phyloP scores from a whole-genome alignment of 2,888 invertebrate species.

The Ichneumon xanthorius region DNA sequence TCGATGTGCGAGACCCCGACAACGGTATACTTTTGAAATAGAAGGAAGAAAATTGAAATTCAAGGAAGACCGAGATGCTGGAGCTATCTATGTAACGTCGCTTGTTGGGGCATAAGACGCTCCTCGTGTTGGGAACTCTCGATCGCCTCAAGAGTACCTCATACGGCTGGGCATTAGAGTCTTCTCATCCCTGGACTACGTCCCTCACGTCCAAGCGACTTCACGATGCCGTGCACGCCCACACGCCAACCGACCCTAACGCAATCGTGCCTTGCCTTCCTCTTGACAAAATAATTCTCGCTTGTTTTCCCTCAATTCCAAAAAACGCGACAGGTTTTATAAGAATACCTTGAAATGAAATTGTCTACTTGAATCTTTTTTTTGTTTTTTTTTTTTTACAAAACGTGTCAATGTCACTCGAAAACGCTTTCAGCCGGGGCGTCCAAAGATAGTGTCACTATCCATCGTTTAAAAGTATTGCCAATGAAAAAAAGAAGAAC shows the following conservation, averaged over 20 bases:
- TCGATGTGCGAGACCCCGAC: conserved; percentile 10
- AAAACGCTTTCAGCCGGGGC: background rate
- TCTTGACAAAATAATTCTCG: conserved; percentile 24
- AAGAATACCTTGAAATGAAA: background rate
- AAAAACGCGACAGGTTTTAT: background rate
- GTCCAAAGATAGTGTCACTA: background rate
- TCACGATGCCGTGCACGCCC: conserved; percentile 29
- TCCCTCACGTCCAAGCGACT: conserved; percentile 27
- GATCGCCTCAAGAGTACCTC: conserved; percentile 25
- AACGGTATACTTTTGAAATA: background rate
- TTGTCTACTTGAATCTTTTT: background rate
- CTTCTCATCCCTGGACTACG: conserved; percentile 31
- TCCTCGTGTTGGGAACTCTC: conserved; percentile 24
- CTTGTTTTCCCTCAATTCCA: conserved; percentile 28
- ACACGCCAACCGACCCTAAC: conserved; percentile 38
- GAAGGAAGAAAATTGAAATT: conserved; percentile 31
- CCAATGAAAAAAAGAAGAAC: background rate
- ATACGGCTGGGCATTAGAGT: conserved; percentile 33
- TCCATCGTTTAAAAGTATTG: too few relatives aligned
- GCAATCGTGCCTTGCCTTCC: conserved; percentile 31
- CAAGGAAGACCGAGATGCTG: conserved; percentile 6
- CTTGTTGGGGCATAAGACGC: conserved; percentile 4
- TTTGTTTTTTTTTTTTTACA: background rate
- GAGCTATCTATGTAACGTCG: conserved; percentile 17
- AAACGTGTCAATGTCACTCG: background rate